Evolutionary conservation across 2,888 invertebrate species (phyloP).

Genomic region (Salpingus planirostris): DNA sequence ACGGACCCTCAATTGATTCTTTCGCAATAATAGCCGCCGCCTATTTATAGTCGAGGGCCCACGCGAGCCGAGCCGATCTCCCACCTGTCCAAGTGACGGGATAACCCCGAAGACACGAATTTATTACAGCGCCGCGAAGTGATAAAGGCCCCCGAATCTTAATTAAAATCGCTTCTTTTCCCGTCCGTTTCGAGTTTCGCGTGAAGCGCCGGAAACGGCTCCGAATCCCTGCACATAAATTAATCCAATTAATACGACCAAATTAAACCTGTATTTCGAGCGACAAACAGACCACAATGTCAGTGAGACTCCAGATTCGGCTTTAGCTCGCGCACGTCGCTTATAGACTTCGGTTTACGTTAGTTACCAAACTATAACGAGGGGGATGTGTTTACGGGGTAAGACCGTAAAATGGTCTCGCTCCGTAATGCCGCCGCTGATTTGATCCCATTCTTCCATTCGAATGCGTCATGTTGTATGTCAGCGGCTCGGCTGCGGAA

Average conservation of each 20-base stretch:
- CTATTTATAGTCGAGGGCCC: too few species aligned
- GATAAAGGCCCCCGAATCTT: too few species aligned
- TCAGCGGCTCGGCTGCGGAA: too few species aligned
- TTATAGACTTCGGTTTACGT: slow-evolving; percentile 11
- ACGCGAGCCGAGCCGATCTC: slow-evolving; percentile 14
- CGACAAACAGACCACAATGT: slow-evolving; percentile 12
- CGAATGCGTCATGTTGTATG: too few species aligned
- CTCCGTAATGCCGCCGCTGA: slow-evolving; percentile 9
- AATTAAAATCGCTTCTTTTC: too few species aligned
- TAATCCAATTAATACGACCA: slow-evolving; percentile 12
- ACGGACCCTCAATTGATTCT: slow-evolving; percentile 18
- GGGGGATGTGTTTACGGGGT: slow-evolving; percentile 11
- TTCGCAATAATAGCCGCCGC: slow-evolving; percentile 16
- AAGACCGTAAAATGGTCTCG: slow-evolving; percentile 10
- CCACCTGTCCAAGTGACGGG: too few species aligned
- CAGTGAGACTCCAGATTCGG: slow-evolving; percentile 12
- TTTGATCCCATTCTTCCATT: neutral
- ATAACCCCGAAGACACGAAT: too few species aligned
- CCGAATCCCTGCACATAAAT: slow-evolving; percentile 8
- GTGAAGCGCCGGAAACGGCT: too few species aligned
- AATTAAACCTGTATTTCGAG: slow-evolving; percentile 12
- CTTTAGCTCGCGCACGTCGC: slow-evolving; percentile 11
- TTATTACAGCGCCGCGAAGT: too few species aligned
- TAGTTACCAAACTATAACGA: slow-evolving; percentile 12
- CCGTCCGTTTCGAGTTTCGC: too few species aligned